phyloP scores from a whole-genome alignment of 2,113 vertebrate species.

The Mustela lutreola region DNA sequence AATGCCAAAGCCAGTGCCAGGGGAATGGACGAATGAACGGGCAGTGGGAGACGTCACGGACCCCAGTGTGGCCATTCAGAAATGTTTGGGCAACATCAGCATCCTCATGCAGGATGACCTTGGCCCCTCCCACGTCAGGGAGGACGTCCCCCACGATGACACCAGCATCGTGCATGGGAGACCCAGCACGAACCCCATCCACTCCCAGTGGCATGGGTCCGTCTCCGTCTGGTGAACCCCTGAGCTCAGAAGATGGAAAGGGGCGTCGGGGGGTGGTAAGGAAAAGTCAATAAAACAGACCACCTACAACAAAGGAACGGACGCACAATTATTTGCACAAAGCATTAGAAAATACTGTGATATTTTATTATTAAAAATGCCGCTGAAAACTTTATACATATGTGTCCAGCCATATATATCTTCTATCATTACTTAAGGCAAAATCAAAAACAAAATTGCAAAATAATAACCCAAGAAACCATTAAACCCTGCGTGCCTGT shows the following conservation, averaged over 20 bases:
- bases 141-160: not conserved
- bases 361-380: conserved; percentile 99
- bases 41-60: not conserved
- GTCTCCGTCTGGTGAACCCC: conserved; percentile 7
- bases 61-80: not conserved
- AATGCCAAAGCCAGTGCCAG: not conserved
- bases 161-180: not conserved
- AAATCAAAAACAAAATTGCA: conserved; percentile 90
- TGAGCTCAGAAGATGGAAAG: conserved; percentile 58
- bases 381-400: conserved; percentile 98
- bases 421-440: conserved; percentile 94
- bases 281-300: not conserved
- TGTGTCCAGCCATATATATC: conserved; percentile 97
- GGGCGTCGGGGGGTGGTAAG: accelerated
- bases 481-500: conserved; percentile 91
- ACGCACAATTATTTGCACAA: conserved; percentile 86
- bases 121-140: not conserved
- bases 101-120: not conserved
- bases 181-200: conserved; percentile 44
- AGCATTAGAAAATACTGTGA: conserved; percentile 98
- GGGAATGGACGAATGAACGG: not conserved
- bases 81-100: not conserved
- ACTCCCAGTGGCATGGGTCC: not conserved
- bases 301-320: conserved; percentile 81
- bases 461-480: conserved; percentile 93